Evolutionary conservation across 2,797 vertebrate genomes (phyloP).

Genomic region (Danio choprae): DNA sequence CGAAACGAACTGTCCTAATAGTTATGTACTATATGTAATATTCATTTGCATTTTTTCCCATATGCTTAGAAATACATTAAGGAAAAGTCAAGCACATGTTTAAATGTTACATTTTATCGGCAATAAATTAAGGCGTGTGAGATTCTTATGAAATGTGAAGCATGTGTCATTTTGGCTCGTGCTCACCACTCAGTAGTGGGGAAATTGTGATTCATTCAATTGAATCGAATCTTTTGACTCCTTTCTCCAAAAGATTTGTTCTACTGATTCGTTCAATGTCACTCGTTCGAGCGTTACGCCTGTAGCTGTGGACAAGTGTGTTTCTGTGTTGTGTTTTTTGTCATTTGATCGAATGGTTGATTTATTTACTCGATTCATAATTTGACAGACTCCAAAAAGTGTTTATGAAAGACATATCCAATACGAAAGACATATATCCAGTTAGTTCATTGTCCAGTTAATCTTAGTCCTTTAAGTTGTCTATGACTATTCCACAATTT

Average conservation of each 20-base stretch:
- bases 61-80: not conserved
- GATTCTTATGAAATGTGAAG: conserved; percentile 19
- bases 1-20: not conserved
- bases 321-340: not conserved
- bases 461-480: no score
- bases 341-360: not conserved
- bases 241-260: not conserved
- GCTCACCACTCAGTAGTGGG: not conserved
- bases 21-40: not conserved
- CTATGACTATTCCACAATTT: no score
- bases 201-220: not conserved
- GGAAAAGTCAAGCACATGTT: not conserved
- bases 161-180: conserved; percentile 6
- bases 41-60: not conserved
- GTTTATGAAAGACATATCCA: no score
- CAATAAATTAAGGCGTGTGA: not conserved
- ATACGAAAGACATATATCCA: no score
- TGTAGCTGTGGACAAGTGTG: conserved; percentile 1
- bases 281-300: not conserved
- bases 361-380: not conserved
- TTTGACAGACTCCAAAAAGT: no score
- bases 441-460: no score
- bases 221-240: not conserved
- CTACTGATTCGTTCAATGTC: not conserved
- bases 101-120: not conserved